A percentile compares a stretch with the other conserved stretches of the same genome.
Evolutionary conservation across 2,888 invertebrate species (phyloP).

Genomic region (Melikaiella ostensackeni): DNA sequence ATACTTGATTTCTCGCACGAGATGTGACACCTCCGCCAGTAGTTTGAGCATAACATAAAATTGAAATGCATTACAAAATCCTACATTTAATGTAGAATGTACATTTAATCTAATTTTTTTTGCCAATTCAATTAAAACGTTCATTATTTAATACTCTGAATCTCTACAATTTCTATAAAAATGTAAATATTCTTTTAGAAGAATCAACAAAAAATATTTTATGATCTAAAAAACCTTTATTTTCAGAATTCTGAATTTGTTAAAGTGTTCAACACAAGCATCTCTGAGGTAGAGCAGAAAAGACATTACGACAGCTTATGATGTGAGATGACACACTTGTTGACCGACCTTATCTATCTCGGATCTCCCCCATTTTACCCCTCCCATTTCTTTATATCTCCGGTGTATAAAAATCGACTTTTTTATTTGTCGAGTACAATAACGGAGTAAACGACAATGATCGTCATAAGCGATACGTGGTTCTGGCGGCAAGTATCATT

Average conservation of each 20-base stretch:
- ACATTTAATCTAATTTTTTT: too few relatives aligned
- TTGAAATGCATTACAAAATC: too few relatives aligned
- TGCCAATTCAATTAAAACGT: too few relatives aligned
- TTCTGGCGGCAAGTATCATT: neutral
- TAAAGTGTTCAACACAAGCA: neutral
- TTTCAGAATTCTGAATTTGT: neutral
- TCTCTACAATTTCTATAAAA: too few relatives aligned
- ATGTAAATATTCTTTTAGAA: too few relatives aligned
- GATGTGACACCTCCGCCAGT: too few relatives aligned
- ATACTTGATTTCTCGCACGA: too few relatives aligned
- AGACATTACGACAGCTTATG: neutral
- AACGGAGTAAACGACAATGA: slow-evolving; percentile 5
- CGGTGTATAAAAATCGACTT: slow-evolving; percentile 35
- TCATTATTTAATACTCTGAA: too few relatives aligned
- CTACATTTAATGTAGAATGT: too few relatives aligned
- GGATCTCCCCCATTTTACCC: slow-evolving; percentile 28
- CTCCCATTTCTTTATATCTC: slow-evolving; percentile 17
- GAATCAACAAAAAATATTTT: too few relatives aligned
- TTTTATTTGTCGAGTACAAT: neutral
- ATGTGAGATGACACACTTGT: neutral
- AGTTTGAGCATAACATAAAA: too few relatives aligned
- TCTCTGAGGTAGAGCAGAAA: neutral
- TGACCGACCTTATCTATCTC: slow-evolving; percentile 3
- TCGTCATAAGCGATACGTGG: slow-evolving; percentile 2
- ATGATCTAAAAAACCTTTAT: neutral